Conservation (phyloP, 1,140 invertebrate genomes). For the Thaumatotibia leucotreta region DNA sequence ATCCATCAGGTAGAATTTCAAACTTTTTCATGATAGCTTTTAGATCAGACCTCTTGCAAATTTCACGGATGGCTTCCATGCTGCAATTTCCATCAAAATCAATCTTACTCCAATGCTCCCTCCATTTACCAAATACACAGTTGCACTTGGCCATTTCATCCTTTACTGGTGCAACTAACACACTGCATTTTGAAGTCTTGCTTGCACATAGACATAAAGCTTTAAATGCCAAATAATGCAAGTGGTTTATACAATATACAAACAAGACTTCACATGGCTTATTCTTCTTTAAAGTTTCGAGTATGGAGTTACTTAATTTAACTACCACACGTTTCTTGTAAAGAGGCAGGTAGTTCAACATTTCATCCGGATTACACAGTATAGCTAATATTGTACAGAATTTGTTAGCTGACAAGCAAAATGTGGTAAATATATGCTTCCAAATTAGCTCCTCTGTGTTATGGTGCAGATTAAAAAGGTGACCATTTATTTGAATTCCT, state of each 20-base stretch:
- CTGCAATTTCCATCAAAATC: slow-evolving; percentile 37
- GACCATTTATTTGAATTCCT: slow-evolving; percentile 55
- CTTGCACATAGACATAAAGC: slow-evolving; percentile 61
- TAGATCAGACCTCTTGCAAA: slow-evolving; percentile 59
- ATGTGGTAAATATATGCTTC: slow-evolving; percentile 62
- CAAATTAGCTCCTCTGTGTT: slow-evolving; percentile 61
- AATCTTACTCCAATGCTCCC: slow-evolving; percentile 52
- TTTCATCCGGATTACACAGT: slow-evolving; percentile 44
- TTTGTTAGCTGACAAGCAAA: slow-evolving; percentile 72
- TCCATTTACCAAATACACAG: slow-evolving; percentile 69
- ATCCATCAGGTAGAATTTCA: slow-evolving; percentile 45
- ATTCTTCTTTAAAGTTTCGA: slow-evolving; percentile 47
- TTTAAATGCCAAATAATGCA: slow-evolving; percentile 65
- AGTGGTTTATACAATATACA: slow-evolving; percentile 72
- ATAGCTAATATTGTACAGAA: slow-evolving; percentile 70
- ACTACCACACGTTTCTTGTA: slow-evolving; percentile 67
- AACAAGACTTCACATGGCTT: slow-evolving; percentile 47
- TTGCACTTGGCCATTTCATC: slow-evolving; percentile 58
- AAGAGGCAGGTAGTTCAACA: slow-evolving; percentile 47
- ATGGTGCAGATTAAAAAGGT: slow-evolving; percentile 62
- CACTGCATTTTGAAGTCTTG: slow-evolving; percentile 57
- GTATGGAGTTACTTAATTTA: slow-evolving; percentile 59
- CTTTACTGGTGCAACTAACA: slow-evolving; percentile 48
- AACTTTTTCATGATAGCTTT: slow-evolving; percentile 50
- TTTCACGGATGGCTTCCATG: slow-evolving; percentile 36